Evolutionary conservation across 2,888 invertebrate species (phyloP).

Genomic region (Bellardia bayeri): DNA sequence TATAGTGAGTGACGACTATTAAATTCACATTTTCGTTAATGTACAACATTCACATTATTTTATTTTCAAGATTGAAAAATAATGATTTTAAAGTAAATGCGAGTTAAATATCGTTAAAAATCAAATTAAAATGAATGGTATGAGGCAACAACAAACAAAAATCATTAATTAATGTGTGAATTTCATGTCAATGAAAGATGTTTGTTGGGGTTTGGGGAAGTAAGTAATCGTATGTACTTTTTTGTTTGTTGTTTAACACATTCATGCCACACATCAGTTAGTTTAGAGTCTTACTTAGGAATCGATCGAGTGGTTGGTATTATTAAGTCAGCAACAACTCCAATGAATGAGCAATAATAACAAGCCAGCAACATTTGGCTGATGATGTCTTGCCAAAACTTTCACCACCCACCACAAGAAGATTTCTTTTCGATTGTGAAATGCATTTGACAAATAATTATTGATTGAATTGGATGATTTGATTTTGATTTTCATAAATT

Average conservation of each 20-base stretch:
- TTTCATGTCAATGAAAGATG: slow-evolving; percentile 60
- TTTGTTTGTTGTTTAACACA: slow-evolving; percentile 36
- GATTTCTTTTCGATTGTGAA: slow-evolving; percentile 47
- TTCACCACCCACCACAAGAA: slow-evolving; percentile 73
- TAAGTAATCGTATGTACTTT: slow-evolving; percentile 28
- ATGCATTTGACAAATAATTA: slow-evolving; percentile 71
- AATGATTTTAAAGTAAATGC: slow-evolving; percentile 26
- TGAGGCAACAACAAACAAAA: slow-evolving; percentile 18
- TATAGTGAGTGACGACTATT: slow-evolving; percentile 8
- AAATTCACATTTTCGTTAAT: slow-evolving; percentile 19
- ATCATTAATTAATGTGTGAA: slow-evolving; percentile 69
- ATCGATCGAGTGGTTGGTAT: slow-evolving; percentile 50
- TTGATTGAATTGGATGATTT: slow-evolving; percentile 64
- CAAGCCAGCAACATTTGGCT: slow-evolving; percentile 21
- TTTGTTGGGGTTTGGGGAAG: slow-evolving; percentile 38
- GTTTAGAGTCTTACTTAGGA: slow-evolving; percentile 22
- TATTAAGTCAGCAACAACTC: slow-evolving; percentile 9
- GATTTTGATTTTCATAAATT: slow-evolving; percentile 46
- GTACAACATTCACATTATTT: slow-evolving; percentile 26
- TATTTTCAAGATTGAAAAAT: slow-evolving; percentile 36
- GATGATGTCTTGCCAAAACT: slow-evolving; percentile 55
- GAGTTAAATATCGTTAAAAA: slow-evolving; percentile 41
- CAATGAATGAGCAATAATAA: slow-evolving; percentile 25
- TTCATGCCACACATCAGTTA: slow-evolving; percentile 64
- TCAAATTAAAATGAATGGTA: slow-evolving; percentile 44